These are phyloP conservation scores for cattle (Bos taurus) DNA, from an alignment of 2,113 vertebrate species.

Conservation along the genomic window ARS-UCD2.0 NC_037328.1:11766501-11767000, in stretches of 20 bases:
- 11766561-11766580: not conserved
- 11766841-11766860: not conserved
- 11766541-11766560: rapidly evolving
- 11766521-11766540: not conserved
- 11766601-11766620: not conserved
- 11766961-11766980: not conserved
- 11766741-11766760: not conserved
- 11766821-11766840: not conserved
- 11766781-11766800: not conserved
- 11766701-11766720: not conserved
- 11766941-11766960: not conserved
- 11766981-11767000: not conserved
- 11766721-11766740: not conserved
- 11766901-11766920: not conserved
- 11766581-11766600: not conserved
- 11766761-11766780: not conserved
- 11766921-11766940: not conserved
- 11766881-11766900: not conserved
- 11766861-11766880: not conserved
- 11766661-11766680: not conserved
- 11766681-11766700: not conserved
- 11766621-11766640: not conserved
- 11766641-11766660: not conserved
- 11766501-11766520: not conserved
- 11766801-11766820: not conserved